Evolutionary conservation across 2,888 invertebrate genomes (phyloP), one percentile per base, ranked within the genome.

Genomic region (Ectropis crepuscularia): DNA sequence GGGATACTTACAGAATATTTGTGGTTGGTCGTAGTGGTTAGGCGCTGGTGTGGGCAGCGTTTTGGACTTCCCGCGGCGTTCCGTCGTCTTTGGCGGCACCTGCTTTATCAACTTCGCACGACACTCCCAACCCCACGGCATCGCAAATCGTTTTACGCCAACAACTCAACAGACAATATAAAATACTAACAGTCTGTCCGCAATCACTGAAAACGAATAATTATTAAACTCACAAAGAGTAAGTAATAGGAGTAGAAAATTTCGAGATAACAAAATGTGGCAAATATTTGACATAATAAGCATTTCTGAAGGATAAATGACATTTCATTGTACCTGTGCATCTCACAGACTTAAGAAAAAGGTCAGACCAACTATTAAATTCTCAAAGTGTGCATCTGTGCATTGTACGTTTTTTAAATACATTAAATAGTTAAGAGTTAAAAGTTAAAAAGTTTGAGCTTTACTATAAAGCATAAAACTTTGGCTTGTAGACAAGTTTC

Each of bases 71-170:
- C 73, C 72, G 4, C 79, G 78, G 2, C 78, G 74, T n/a, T 77
- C 69, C 0, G 86, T 81, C 0, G 87, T 85, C 57, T 84, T 86
- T 5, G 70, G 16, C 6, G 85, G 81, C 11, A 80, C 61, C 67
- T 91, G 91, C 62, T 89, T 91, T 16, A 91, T 63, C 46, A 86
- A 65, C 65, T 80, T 86, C 0, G 81, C 69, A 64, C 84, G 80
- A 58, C 91, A 91, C 70, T 87, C 88, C 79, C 82, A 88, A 41
- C 88, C 86, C 85, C 81, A 88, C 48, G 89, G 87, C 90, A 89
- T 88, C 28, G 57, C 63, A n/a, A 47, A 47, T 46, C 64, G 42
- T 57, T n/a, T n/a, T 28, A 28, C 16, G 16, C 1, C 16, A 38
- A 8, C 12, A 12, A 16, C 2, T n/a, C 16, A 41, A 10, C 11